Evolutionary conservation across 2,113 vertebrate genomes (phyloP).

Genomic region (Porphyrio hochstetteri): DNA sequence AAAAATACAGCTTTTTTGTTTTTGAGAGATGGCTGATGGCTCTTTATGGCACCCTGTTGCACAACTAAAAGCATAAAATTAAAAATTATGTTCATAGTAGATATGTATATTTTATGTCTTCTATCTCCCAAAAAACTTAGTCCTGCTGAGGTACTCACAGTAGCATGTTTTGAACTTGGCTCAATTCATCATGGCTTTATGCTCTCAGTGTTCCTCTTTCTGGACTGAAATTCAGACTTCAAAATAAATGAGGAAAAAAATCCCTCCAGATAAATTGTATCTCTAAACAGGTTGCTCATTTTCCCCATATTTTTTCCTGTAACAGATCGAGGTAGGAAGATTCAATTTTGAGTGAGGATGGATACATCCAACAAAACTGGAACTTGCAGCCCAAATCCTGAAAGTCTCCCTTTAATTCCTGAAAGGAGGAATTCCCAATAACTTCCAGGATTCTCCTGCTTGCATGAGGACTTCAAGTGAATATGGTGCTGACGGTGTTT

Average conservation of each 20-base stretch:
- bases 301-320: background rate
- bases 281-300: background rate
- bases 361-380: background rate
- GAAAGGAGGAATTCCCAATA: background rate
- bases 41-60: background rate
- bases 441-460: background rate
- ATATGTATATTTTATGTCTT: background rate
- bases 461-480: background rate
- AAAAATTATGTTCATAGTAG: background rate
- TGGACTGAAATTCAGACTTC: background rate
- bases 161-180: background rate
- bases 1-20: background rate
- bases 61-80: constrained; percentile 32
- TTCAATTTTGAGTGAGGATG: background rate
- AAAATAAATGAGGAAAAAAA: background rate
- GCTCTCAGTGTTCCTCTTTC: background rate
- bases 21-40: background rate
- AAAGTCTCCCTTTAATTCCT: background rate
- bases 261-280: background rate
- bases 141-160: constrained; percentile 17
- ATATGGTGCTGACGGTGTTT: background rate
- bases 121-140: background rate
- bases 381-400: background rate
- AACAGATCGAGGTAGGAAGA: background rate
- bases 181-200: background rate